Evolutionary conservation across 92 coral and sea anemone species (phyloP), one percentile per base, ranked within the genome.

Genomic region (Porites lobata): DNA sequence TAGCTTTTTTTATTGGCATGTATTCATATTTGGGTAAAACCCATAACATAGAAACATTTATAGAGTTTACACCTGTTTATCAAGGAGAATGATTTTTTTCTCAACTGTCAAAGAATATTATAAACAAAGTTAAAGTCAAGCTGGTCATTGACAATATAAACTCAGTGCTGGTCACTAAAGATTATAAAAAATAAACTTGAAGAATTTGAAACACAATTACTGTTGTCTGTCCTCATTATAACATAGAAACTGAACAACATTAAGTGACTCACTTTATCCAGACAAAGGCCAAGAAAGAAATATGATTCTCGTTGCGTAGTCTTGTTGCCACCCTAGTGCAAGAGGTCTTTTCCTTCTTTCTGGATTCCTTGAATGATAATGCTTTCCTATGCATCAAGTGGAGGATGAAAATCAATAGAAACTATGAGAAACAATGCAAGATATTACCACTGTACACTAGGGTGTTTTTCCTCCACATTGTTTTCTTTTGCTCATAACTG

Each of bases 111-210:
- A 71, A 76, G 83, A 87, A 72, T 76, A 77, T 87, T 72, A 86
- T 51, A 51, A 76, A 77, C 77, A 26, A 77, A 85, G 83, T 77
- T 75, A 91, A 75, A 87, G 96, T 95, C 98, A 95, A 93, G 98
- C 98, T 95, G 98, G 98, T 68, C 92, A 89, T 93, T 94, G 91
- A 86, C 90, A 86, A 83, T 91, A 94, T 84, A 90, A 84, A 67
- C 69, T 86, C 94, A 93, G 98, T 91, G 98, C 98, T 64, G 98
- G 98, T 73, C 92, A 93, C 96, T 93, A 94, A 85, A 73, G 78
- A 85, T 85, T 56, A 76, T 77, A 85, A 82, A 68, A 68, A 84
- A 72, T 72, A 84, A 85, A 84, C 72, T 73, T 74, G 65, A 84
- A 84, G 75, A 54, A 52, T 78, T 76, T 85, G 77, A 85, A 72